phyloP scores from a whole-genome alignment of 2,113 vertebrate species.

The Carassius carassius region DNA sequence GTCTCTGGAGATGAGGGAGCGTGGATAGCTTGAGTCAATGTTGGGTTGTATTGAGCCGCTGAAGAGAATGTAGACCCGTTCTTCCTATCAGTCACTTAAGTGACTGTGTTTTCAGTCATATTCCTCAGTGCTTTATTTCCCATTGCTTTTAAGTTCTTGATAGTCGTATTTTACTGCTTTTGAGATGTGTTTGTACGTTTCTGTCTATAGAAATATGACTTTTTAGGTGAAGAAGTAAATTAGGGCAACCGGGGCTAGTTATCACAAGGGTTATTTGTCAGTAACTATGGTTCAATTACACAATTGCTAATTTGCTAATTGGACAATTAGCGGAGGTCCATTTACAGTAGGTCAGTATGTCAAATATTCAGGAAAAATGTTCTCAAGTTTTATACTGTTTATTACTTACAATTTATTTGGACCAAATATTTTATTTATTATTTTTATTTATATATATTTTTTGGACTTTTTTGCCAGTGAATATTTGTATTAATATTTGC shows the following conservation, averaged over 20 bases:
- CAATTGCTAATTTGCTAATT: not conserved
- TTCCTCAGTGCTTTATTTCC: not conserved
- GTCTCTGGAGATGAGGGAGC: conserved; percentile 57
- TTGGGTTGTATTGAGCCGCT: conserved; percentile 51
- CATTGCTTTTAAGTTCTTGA: not conserved
- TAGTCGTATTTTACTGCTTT: not conserved
- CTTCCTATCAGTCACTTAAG: conserved; percentile 8
- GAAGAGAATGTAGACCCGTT: not conserved
- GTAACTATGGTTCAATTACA: not conserved
- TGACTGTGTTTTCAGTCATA: not conserved
- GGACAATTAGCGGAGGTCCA: no score
- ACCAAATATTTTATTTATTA: no score
- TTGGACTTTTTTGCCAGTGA: no score
- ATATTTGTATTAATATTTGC: no score
- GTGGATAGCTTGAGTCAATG: conserved; percentile 47
- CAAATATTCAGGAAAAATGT: no score
- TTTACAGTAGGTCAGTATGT: no score
- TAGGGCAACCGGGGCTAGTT: not conserved
- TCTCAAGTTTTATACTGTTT: no score
- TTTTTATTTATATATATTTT: no score
- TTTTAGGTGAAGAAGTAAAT: not conserved
- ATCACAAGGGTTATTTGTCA: not conserved
- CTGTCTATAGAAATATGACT: not conserved
- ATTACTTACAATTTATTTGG: no score
- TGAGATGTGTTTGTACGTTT: not conserved